phyloP scores from a whole-genome alignment of 2,888 invertebrate species.

The Zygogramma bicolorata region DNA sequence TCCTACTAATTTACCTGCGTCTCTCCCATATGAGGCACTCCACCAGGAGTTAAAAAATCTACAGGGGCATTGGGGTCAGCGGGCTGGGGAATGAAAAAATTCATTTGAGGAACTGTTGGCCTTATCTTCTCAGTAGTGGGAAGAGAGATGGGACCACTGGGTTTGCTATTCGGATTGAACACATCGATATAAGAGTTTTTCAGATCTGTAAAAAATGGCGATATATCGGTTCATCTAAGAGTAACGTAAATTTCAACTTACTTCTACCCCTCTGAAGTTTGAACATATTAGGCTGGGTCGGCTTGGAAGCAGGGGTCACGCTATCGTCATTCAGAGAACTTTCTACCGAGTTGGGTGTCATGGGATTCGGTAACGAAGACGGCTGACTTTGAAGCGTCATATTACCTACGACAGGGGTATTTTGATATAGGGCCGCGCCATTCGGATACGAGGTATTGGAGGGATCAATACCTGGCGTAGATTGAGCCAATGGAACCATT shows the following conservation, averaged over 20 bases:
- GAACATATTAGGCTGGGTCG: conserved; percentile 76
- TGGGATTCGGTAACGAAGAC: conserved; percentile 5
- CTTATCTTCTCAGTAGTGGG: conserved; percentile 61
- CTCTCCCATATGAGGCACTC: conserved; percentile 52
- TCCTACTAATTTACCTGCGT: conserved; percentile 56
- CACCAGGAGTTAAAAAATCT: conserved; percentile 69
- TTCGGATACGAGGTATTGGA: conserved; percentile 20
- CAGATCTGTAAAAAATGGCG: conserved; percentile 71
- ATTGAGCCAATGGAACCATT: conserved; percentile 20
- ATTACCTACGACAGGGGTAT: conserved; percentile 14
- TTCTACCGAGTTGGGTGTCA: not conserved
- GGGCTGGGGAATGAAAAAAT: conserved; percentile 72
- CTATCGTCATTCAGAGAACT: conserved; percentile 28
- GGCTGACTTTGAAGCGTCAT: conserved; percentile 5
- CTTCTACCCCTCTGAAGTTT: conserved; percentile 83
- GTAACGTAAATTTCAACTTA: conserved; percentile 69
- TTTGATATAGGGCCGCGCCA: not conserved
- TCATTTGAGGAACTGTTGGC: conserved; percentile 64
- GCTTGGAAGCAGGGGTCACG: conserved; percentile 44
- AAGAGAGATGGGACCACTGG: conserved; percentile 60
- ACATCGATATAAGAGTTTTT: conserved; percentile 92
- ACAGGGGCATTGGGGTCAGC: conserved; percentile 70
- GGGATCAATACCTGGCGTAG: conserved; percentile 22
- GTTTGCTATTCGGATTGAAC: conserved; percentile 79
- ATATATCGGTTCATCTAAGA: no score